These are phyloP conservation scores for Stichodactyla mertensii DNA, from an alignment of 64 coral and sea anemone species.

Conservation along the genomic window DNA sequence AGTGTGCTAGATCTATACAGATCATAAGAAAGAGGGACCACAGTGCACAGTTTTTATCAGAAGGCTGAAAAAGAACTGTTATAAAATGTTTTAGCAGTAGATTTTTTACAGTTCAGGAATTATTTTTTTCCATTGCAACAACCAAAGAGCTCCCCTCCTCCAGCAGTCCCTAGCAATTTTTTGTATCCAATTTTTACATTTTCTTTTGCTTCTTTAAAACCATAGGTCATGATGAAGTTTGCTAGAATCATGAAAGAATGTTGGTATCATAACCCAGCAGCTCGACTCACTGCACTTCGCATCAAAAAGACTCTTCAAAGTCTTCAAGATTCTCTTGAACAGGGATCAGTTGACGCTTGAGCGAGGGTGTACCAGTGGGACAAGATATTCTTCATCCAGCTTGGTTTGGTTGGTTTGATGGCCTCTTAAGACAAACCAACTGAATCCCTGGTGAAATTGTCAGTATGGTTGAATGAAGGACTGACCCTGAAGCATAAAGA, in stretches of 20 bases:
- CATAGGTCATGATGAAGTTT: constrained; percentile 64
- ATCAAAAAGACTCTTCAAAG: constrained; percentile 88
- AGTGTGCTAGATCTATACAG: no score
- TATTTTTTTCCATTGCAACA: no score
- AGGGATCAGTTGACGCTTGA: neutral
- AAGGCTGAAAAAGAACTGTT: no score
- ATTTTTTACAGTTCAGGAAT: no score
- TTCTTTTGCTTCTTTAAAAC: neutral
- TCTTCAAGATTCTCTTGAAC: constrained; percentile 48
- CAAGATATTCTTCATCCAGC: neutral
- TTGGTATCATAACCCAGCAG: constrained; percentile 85
- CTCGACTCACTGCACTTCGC: constrained; percentile 81
- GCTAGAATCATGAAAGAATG: constrained; percentile 71
- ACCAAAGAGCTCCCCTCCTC: neutral
- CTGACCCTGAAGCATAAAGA: neutral
- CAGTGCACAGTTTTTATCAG: no score
- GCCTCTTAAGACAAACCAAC: neutral
- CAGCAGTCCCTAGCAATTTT: no score
- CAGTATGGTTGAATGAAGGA: no score
- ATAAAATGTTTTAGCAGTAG: no score
- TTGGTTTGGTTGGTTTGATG: no score
- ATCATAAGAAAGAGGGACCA: no score
- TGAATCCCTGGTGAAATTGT: neutral
- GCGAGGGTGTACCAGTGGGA: neutral
- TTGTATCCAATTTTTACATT: neutral